Conservation (phyloP, 2,888 invertebrate genomes). For the Agonum fuliginosum region DNA sequence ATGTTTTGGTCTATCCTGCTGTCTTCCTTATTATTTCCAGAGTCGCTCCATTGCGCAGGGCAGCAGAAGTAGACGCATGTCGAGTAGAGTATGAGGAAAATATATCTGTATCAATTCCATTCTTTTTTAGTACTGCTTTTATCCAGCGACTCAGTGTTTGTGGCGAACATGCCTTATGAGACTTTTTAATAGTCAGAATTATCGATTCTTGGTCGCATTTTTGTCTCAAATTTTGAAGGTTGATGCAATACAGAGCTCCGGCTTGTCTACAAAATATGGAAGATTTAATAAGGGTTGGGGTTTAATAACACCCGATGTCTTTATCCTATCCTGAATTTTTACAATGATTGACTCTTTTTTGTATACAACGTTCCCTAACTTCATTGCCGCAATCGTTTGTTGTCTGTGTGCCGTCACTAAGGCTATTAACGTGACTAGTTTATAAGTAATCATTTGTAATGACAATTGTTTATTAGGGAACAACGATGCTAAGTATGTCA, state of each 20-base stretch:
- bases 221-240: too few species aligned
- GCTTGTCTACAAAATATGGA: slow-evolving; percentile 45
- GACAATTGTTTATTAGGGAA: neutral
- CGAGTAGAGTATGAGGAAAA: neutral
- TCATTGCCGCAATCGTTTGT: neutral
- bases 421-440: neutral
- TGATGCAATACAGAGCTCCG: neutral
- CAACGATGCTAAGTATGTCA: neutral
- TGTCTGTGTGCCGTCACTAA: neutral
- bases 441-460: neutral
- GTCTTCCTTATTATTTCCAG: neutral
- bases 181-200: slow-evolving; percentile 58
- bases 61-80: neutral
- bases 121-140: slow-evolving; percentile 53
- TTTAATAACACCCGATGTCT: neutral
- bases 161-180: slow-evolving; percentile 52
- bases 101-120: slow-evolving; percentile 60
- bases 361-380: neutral
- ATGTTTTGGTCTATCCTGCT: neutral
- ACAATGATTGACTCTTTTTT: neutral
- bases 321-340: neutral
- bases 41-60: neutral
- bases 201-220: slow-evolving; percentile 30
- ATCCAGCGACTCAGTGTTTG: slow-evolving; percentile 63
- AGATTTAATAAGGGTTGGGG: neutral